Conservation (phyloP, 2,113 vertebrate genomes). For the Dolichallabes microphthalmus region DNA sequence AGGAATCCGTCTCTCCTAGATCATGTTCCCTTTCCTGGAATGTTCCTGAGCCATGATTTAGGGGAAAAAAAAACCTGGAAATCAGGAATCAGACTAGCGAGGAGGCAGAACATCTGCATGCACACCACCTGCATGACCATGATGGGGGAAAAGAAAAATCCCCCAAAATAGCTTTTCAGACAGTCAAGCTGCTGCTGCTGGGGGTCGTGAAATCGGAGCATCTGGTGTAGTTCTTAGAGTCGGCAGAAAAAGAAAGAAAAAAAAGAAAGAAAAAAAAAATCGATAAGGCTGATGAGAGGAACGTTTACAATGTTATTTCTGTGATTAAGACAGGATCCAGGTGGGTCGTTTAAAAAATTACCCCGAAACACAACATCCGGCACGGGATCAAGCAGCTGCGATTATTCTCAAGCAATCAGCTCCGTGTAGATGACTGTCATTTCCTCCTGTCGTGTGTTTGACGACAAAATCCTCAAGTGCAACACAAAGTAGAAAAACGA, state of each 20-base stretch:
- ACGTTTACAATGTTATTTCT: slow-evolving; percentile 3
- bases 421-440: not conserved
- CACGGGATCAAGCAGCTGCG: not conserved
- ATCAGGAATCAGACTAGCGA: not conserved
- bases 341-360: slow-evolving; percentile 1
- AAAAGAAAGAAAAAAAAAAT: not conserved
- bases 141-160: not conserved
- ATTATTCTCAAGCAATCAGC: not conserved
- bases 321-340: slow-evolving; percentile 21
- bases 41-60: not conserved
- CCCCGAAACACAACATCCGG: not conserved
- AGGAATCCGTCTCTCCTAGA: slow-evolving; percentile 26
- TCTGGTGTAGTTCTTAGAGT: slow-evolving; percentile 6
- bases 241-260: not conserved
- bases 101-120: not conserved
- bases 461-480: not conserved
- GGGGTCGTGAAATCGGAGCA: not conserved
- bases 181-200: not conserved
- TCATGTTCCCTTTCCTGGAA: slow-evolving; percentile 20
- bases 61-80: not conserved
- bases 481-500: not conserved
- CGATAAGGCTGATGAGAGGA: slow-evolving; percentile 25
- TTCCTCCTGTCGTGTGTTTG: slow-evolving; percentile 5
- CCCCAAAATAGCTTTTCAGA: slow-evolving; percentile 6
- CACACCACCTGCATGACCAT: not conserved